Conservation (phyloP, 2,797 vertebrate species). For the Catharus ustulatus region DNA sequence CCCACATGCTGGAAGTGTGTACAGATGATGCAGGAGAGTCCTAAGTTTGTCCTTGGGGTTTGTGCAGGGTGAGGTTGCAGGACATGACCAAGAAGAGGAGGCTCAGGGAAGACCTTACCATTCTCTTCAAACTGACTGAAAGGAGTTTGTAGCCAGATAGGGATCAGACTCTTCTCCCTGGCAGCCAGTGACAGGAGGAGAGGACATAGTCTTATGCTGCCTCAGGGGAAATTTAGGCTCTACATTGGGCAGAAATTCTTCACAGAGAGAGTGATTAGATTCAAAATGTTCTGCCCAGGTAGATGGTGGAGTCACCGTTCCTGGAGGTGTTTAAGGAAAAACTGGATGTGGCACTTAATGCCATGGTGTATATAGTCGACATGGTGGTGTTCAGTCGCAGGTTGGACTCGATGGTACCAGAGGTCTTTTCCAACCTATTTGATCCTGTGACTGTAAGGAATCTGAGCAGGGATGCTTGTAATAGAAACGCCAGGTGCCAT, state of each 20-base stretch:
- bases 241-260: background rate
- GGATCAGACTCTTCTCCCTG: fast-evolving
- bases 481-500: background rate
- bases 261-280: background rate
- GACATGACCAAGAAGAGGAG: background rate
- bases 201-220: background rate
- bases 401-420: background rate
- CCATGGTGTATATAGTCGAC: background rate
- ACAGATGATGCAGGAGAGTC: background rate
- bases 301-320: background rate
- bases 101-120: background rate
- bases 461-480: background rate
- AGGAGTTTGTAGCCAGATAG: background rate
- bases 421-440: background rate
- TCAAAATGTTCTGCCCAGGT: background rate
- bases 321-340: background rate
- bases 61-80: background rate
- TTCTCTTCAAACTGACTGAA: background rate
- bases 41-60: fast-evolving
- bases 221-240: background rate
- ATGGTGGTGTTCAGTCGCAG: background rate
- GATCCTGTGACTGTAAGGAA: background rate
- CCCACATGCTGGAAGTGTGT: fast-evolving
- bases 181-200: background rate
- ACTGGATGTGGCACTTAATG: background rate